Base-by-base conservation (phyloP, 2,113 vertebrate genomes). In the Stomatorhinus ivindoensis region DNA sequence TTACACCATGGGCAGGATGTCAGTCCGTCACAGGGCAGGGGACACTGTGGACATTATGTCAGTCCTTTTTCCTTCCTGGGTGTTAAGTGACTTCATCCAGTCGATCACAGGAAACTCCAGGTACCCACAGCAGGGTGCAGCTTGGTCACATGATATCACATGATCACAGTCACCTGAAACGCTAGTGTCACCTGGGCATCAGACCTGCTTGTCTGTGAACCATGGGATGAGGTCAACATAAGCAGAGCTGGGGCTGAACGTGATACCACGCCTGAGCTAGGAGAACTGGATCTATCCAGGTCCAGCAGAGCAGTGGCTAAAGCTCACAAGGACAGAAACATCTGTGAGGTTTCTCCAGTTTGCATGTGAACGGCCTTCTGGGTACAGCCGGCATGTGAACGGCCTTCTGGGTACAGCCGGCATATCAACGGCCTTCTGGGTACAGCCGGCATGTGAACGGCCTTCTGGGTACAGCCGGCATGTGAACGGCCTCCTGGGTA, bases 321-420 rank as follows among this genome's bases (percentile, higher is more conserved):
- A 9, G 24, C 21, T 61, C 55, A n/a, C 58, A 61, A n/a, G 24
- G 8, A 27, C 58, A 3, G 58, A 61, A 61, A n/a, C 58, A 10
- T n/a, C 24, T 35, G 9, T 10, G 31, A 3, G 13, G 11, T 86
- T 47, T 89, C 86, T 89, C 87, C 46, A 39, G 87, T 86, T 89
- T 93, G 92, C 90, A 89, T 87, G 95, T 93, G 88, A 48, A 76
- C 55, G 87, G 88, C 89, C 80, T 47, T 15, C 91, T 76, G 89
- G 90, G 65, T 86, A 46, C 44, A 46, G 46, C 46, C 7, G 46
- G 46, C 46, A 7, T 9, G 46, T 47, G 46, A 9, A 1, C 46
- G 46, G 46, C 7, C 46, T 47, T 8, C 46, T 47, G 46, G 46
- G 46, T 47, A 47, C 46, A 47, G 46, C 46, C 46, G 46, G 46